Evolutionary conservation across 30 jellyfish, hydroid and myxozoan species (phyloP).

Genomic region (Aurelia sp.): DNA sequence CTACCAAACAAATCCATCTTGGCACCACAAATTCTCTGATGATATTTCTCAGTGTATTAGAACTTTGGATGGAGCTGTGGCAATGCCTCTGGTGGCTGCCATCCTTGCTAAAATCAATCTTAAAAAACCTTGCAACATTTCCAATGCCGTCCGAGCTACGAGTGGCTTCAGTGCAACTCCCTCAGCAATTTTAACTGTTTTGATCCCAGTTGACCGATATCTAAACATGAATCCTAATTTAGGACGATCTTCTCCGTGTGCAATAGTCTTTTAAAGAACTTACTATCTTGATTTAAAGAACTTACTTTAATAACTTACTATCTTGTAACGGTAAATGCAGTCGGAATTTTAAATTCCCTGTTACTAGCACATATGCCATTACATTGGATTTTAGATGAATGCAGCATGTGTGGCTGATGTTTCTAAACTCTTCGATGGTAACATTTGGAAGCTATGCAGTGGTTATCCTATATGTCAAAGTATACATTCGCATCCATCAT

Average conservation of each 20-base stretch:
- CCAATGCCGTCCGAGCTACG: not conserved
- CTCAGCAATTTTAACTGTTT: not conserved
- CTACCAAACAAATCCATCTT: not conserved
- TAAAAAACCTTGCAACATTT: not conserved
- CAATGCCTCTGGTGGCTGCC: not conserved
- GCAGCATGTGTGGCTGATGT: too few species aligned
- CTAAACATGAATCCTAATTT: constrained; percentile 23
- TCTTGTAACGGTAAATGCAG: too few species aligned
- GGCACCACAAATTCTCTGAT: not conserved
- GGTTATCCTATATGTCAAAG: constrained; percentile 4
- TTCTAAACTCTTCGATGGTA: too few species aligned
- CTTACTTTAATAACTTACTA: too few species aligned
- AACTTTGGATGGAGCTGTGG: not conserved
- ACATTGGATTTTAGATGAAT: too few species aligned
- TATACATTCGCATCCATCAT: too few species aligned
- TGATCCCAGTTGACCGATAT: constrained; percentile 37
- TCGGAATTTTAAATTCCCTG: too few species aligned
- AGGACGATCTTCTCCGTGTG: too few species aligned
- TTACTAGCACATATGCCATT: too few species aligned
- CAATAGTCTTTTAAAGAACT: too few species aligned
- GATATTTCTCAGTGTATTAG: not conserved
- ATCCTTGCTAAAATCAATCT: not conserved
- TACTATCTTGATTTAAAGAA: too few species aligned
- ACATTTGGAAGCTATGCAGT: too few species aligned
- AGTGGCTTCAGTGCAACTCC: not conserved